Base-by-base conservation (phyloP, 53 echinoderm and acorn worm species). In the Holothuria scabra region DNA sequence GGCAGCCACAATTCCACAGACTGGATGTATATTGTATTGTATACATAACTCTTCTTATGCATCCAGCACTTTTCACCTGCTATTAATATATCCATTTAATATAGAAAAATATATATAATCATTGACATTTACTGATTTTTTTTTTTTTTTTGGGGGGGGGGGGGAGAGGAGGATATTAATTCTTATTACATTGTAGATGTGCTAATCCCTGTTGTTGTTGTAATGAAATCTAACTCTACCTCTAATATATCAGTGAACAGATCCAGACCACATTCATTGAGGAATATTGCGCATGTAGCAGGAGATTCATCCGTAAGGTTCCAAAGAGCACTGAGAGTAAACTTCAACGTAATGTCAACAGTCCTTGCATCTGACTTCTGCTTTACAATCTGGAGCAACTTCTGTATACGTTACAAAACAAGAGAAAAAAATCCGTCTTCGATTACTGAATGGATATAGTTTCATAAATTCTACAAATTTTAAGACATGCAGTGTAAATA, bases 241-340 rank as follows among this genome's bases (percentile, higher is more conserved):
- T 92, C 84, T 37, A 97, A 86, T 32, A 97, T 97, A 71, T 94
- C 85, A 22, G 94, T 97, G 84, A 97, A 94, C 61, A 97, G 94
- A 76, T 97, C 94, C 29, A 97, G 69, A 12, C 97, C 97, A 21
- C 97, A 90, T 80, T 97, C 97, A 85, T 92, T 94, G 55, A 95
- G 84, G 84, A 97, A 97, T 46, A 97, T 97, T 9, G 92, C 86
- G 65, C 97, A 97, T 46, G 97, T 97, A 19, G 97, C 85, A 49
- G 97, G 97, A 41, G 97, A 97, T 71, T 97, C 97, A 66, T 97
- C 97, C 1, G 97, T 97, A 22, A 97, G 92, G 60, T 97, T 97
- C 97, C 97, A 97, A 13, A 97, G 87, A 32, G 97, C 97, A 85
- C 97, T 97, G 79, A 97, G 76, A 20, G 97, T 97, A 60, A 97